Evolutionary conservation across 2,113 vertebrate species (phyloP).

Genomic region (Rhinopithecus roxellana): DNA sequence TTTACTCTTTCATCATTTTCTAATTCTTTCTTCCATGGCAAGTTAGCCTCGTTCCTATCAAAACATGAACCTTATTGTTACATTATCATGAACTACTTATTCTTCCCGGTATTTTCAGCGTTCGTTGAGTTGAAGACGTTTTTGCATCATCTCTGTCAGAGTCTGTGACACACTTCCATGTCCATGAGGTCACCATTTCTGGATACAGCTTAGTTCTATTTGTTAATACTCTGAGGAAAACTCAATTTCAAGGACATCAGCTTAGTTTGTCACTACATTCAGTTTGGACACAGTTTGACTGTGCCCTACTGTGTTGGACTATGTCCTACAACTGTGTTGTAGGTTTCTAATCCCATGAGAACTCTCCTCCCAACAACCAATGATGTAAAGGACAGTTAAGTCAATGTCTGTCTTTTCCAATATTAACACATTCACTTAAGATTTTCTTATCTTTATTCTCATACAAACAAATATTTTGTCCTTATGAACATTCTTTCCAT

Average conservation of each 20-base stretch:
- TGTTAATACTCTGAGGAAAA: neutral
- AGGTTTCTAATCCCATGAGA: neutral
- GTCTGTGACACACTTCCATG: neutral
- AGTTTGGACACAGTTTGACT: neutral
- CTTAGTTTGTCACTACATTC: neutral
- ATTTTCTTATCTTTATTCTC: neutral
- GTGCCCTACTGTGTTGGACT: too few relatives aligned
- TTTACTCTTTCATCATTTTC: neutral
- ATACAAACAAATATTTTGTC: neutral
- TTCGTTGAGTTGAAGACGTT: neutral
- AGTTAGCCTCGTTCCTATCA: neutral
- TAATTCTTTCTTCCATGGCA: neutral
- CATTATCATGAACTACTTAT: neutral
- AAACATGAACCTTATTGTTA: neutral
- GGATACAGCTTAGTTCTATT: neutral
- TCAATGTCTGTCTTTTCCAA: neutral
- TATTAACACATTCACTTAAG: neutral
- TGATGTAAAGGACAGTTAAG: neutral
- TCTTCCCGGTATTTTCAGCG: neutral
- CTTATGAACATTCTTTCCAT: neutral
- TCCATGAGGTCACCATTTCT: neutral
- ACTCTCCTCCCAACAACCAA: rapidly evolving
- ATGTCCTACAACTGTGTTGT: neutral
- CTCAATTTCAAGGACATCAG: neutral
- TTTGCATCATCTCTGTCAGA: neutral